Evolutionary conservation across 1,140 invertebrate species (phyloP).

Genomic region (Linepithema humile): DNA sequence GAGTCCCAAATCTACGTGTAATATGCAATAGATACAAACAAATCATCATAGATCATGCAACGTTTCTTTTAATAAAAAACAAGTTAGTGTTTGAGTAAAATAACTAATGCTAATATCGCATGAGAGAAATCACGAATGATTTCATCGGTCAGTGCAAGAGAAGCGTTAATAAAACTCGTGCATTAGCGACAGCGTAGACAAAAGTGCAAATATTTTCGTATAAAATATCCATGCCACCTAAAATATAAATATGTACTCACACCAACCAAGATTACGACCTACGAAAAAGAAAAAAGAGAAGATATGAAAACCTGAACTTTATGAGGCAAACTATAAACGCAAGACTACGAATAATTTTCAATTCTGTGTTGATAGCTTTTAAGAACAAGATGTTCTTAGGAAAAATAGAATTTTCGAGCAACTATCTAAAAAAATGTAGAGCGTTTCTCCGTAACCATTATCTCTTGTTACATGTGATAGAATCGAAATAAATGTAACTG

Average conservation of each 20-base stretch:
- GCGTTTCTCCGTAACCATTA: too few relatives aligned
- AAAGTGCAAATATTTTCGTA: conserved; percentile 35
- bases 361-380: neutral
- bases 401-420: too few relatives aligned
- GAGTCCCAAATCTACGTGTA: neutral
- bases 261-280: conserved; percentile 79
- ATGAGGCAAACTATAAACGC: neutral
- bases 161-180: conserved; percentile 2
- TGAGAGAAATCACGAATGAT: neutral
- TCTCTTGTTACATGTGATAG: neutral
- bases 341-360: neutral
- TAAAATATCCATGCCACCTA: conserved; percentile 15
- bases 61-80: conserved; percentile 2
- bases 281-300: conserved; percentile 73
- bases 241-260: conserved; percentile 77
- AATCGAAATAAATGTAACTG: neutral
- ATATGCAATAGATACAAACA: too few relatives aligned
- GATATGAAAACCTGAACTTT: conserved; percentile 55
- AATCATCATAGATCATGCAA: neutral
- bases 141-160: neutral
- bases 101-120: neutral
- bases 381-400: neutral
- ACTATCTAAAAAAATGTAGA: too few relatives aligned
- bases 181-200: neutral
- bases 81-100: neutral